Conservation (phyloP, 2,113 vertebrate genomes). For the Strix aluco region DNA sequence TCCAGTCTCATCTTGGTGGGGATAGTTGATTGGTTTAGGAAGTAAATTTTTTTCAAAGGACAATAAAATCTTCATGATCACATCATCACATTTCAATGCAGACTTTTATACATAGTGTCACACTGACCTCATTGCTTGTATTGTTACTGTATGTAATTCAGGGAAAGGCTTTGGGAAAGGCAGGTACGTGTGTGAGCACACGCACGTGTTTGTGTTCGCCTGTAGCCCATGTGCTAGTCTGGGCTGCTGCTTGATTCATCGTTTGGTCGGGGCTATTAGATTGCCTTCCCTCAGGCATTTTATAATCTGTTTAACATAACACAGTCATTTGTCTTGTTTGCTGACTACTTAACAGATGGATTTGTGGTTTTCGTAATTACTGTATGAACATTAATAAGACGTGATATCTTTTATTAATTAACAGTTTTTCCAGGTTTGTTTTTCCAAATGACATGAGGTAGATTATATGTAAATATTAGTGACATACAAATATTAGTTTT, state of each 20-base stretch:
- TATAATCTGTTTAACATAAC: constrained; percentile 88
- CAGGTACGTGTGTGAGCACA: not conserved
- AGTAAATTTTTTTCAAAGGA: not conserved
- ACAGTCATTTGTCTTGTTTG: constrained; percentile 88
- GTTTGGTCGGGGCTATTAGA: constrained; percentile 76
- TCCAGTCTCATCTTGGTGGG: not conserved
- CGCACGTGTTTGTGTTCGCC: rapidly evolving
- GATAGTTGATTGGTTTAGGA: not conserved
- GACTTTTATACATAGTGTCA: not conserved
- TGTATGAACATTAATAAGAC: constrained; percentile 73
- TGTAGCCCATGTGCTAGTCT: not conserved
- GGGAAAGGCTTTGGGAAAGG: not conserved
- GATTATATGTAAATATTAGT: constrained; percentile 34
- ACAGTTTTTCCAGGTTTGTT: constrained; percentile 65
- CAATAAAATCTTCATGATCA: not conserved
- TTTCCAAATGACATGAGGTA: constrained; percentile 46
- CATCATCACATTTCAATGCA: not conserved
- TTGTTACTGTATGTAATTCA: not conserved
- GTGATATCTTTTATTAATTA: constrained; percentile 80
- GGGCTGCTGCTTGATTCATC: constrained; percentile 76
- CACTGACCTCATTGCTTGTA: not conserved
- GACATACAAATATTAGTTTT: constrained; percentile 45
- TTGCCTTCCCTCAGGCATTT: constrained; percentile 81
- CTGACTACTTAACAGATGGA: constrained; percentile 75
- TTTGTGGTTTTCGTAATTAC: constrained; percentile 77